Evolutionary conservation across 1,140 invertebrate species (phyloP), one percentile per base, ranked within the genome.

Genomic region (Agraylea sexmaculata): DNA sequence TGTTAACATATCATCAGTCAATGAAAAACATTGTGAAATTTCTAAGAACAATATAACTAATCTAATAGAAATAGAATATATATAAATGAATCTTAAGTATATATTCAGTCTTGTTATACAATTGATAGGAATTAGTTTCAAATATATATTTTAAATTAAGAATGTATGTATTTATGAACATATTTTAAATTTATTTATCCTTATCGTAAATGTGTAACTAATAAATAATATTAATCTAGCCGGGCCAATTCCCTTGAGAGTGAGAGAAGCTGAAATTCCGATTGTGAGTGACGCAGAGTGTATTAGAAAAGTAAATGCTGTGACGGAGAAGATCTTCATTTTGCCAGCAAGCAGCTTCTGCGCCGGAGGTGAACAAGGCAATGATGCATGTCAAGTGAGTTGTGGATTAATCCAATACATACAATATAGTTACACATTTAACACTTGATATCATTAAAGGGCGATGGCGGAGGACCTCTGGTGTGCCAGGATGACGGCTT

Each of bases 311-410:
- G 87, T 92, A 8, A 93, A 92, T 56, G 84, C 87, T 1, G 88
- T 92, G 15, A 92, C 88, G 0, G 87, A 92, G 58, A 92, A 92
- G 60, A 86, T 88, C 51, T 93, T 93, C 57, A 89, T 91, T 45
- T 57, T 93, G 48, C 88, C 88, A 12, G 85, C 87, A 2, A 86
- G 83, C 49, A 90, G 85, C 54, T 94, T 92, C 66, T 94, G 89
- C 60, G 88, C 88, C 6, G 88, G 89, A 8, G 89, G 88, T 0
- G 87, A 92, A 62, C 77, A 84, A 52, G 87, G 87, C 31, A 88
- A 90, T 57, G 88, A 93, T 60, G 88, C 88, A 31, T 94, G 89
- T 56, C 89, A 91, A 76, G 86, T 87, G 68, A 59, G 46, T 40
- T 35, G 43, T 28, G 28, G 22, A 36, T 35, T 4, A 17, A 23